Evolutionary conservation across 2,113 vertebrate genomes (phyloP).

Genomic region (Oxyruncus cristatus): DNA sequence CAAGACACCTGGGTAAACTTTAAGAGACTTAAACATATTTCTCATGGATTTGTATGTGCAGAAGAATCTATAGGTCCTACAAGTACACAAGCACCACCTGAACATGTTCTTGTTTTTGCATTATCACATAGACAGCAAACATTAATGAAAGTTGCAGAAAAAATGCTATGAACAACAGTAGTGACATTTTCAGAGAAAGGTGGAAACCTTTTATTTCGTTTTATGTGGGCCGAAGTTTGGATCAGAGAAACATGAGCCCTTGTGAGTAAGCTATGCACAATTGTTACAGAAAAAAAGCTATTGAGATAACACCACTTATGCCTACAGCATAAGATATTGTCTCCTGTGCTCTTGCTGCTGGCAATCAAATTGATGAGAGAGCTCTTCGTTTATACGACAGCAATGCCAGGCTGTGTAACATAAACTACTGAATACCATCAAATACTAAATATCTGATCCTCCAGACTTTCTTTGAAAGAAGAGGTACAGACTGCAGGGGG

Average conservation of each 20-base stretch:
- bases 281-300: background rate
- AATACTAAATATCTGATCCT: background rate
- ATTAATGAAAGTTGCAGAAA: background rate
- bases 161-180: background rate
- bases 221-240: background rate
- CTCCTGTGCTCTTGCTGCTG: background rate
- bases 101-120: background rate
- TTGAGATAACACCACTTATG: background rate
- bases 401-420: background rate
- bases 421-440: background rate
- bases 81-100: accelerated
- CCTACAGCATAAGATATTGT: background rate
- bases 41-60: background rate
- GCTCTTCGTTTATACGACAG: background rate
- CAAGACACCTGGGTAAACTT: background rate
- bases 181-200: background rate
- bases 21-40: background rate
- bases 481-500: background rate
- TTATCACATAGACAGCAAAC: background rate
- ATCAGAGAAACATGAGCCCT: background rate
- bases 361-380: background rate
- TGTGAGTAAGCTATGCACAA: background rate
- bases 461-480: background rate
- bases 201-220: background rate
- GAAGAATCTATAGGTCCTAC: background rate